Percentiles rank a stretch among this genome's conserved stretches.
These are phyloP conservation scores for Bacillus rossius DNA, from an alignment of 1,140 invertebrate genomes.

Conservation along the genomic window DNA sequence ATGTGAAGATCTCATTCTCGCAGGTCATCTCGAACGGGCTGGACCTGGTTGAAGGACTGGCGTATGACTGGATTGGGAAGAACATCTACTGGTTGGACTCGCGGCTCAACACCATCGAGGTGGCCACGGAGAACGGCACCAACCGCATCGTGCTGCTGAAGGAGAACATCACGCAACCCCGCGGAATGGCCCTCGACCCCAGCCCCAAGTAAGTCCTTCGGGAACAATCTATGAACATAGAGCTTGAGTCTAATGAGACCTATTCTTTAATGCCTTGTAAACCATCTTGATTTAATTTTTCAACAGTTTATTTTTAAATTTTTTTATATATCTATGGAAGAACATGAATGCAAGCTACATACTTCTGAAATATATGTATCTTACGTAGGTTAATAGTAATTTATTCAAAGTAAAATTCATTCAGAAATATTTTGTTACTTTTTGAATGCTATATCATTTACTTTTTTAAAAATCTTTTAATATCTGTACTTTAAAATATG, in stretches of 20 bases:
- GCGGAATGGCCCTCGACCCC: constrained; percentile 92
- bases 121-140: constrained; percentile 77
- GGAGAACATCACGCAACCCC: constrained; percentile 91
- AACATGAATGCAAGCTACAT: background rate
- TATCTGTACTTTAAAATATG: too few species aligned
- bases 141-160: constrained; percentile 81
- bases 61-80: constrained; percentile 92
- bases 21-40: constrained; percentile 50
- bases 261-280: constrained; percentile 3
- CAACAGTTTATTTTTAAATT: background rate
- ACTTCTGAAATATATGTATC: too few species aligned
- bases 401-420: too few species aligned
- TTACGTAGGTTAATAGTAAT: too few species aligned
- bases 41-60: constrained; percentile 90
- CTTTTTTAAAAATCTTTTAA: too few species aligned
- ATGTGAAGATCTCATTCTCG: too few species aligned
- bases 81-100: constrained; percentile 97
- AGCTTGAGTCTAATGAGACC: background rate
- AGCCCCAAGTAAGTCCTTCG: constrained; percentile 56
- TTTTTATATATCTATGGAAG: background rate
- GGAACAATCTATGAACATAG: too few species aligned
- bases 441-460: too few species aligned
- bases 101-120: constrained; percentile 89
- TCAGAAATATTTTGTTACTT: too few species aligned
- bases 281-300: background rate